phyloP scores from a whole-genome alignment of 2,888 invertebrate species.

The Campoplex capitator region DNA sequence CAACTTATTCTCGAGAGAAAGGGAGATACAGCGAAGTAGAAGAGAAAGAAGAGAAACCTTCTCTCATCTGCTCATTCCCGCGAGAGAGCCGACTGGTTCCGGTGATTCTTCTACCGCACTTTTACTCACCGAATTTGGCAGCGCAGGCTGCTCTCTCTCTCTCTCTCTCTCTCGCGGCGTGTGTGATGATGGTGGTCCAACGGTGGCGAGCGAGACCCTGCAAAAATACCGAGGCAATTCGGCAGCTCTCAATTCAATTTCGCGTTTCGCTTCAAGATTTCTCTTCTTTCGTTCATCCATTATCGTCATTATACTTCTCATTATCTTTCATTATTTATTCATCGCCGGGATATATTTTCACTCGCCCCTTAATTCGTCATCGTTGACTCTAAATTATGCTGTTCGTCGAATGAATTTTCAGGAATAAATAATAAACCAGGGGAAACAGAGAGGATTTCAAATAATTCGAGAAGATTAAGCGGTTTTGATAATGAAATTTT shows the following conservation, averaged over 20 bases:
- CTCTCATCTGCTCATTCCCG: conserved; percentile 35
- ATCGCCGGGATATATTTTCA: neutral
- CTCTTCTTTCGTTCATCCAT: neutral
- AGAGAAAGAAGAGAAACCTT: conserved; percentile 26
- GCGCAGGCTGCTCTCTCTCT: neutral
- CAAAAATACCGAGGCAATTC: conserved; percentile 31
- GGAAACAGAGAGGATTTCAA: neutral
- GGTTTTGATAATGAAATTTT: conserved; percentile 19
- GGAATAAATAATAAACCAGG: neutral
- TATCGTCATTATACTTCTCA: neutral
- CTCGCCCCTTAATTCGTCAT: too few species aligned
- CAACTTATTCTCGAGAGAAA: conserved; percentile 18
- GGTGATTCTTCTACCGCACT: conserved; percentile 36
- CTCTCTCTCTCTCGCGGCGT: too few species aligned
- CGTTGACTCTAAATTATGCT: too few species aligned
- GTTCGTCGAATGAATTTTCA: neutral
- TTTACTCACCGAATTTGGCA: conserved; percentile 57
- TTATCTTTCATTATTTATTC: conserved; percentile 2
- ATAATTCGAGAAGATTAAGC: neutral
- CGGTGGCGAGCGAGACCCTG: conserved; percentile 16
- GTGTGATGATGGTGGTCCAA: conserved; percentile 44
- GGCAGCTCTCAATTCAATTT: conserved; percentile 36
- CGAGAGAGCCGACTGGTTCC: neutral
- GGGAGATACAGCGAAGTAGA: conserved; percentile 1
- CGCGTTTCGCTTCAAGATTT: neutral